Evolutionary conservation across 2,888 invertebrate species (phyloP), one percentile per base, ranked within the genome.

Genomic region (Aquatica leii): DNA sequence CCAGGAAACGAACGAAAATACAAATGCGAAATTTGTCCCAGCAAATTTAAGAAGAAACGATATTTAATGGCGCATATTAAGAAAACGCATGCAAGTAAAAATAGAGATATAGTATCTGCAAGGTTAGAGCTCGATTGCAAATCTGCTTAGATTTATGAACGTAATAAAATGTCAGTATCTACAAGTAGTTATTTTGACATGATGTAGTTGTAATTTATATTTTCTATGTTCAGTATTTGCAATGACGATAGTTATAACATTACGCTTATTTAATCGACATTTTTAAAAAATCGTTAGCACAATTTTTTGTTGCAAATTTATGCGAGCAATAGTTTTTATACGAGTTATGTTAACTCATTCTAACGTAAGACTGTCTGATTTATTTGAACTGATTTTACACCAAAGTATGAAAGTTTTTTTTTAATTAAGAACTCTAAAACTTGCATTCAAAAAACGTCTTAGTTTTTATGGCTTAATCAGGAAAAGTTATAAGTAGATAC

Each of bases 1-100:
- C 14, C 35, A 1, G 35, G 15, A 18, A 51, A 58, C n/a, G 60
- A 51, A 11, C 59, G 24, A 31, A 61, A 57, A 11, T 65, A 67
- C 54, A 65, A 65, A 41, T 70, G 70, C 20, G 62, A 65, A 15
- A 24, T 67, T 35, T 70, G 70, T 31, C 65, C 61, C 5, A 63
- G 53, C 14, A 67, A 35, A 37, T 70, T 58, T 50, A 67, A 67
- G 35, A 66, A 64, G 41, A 70, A 66, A 31, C 58, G 64, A 0
- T 66, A 66, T 48, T 56, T 70, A 35, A 31, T 51, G 34, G 50
- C 49, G 5, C 70, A 70, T 34, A 52, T 67, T 15, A 70, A 57
- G 41, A 58, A 59, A 15, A 20, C 43, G 12, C 67, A 66, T 54
- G 55, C 62, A 8, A 63, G 61, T 18, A 59, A 59, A 48, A 52